These are phyloP conservation scores for Turritopsis dohrnii DNA, from an alignment of 30 jellyfish, hydroid and myxozoan species.

Conservation along the genomic window DNA sequence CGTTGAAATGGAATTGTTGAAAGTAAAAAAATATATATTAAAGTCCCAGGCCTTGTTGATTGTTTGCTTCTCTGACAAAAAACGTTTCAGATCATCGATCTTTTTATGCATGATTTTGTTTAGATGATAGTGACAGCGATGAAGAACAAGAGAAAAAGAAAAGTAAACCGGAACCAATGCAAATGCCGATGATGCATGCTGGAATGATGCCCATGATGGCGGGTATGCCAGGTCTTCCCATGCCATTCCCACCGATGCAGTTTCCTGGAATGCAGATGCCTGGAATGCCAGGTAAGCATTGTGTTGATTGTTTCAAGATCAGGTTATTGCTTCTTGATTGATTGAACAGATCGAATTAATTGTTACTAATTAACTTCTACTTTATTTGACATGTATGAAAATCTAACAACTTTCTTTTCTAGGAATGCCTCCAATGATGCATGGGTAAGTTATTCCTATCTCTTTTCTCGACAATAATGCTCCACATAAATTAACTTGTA, in stretches of 20 bases:
- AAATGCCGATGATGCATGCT: slow-evolving; percentile 66
- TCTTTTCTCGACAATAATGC: background rate
- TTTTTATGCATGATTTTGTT: too few species aligned
- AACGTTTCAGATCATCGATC: too few species aligned
- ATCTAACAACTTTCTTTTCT: background rate
- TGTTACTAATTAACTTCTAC: background rate
- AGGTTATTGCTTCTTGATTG: slow-evolving; percentile 47
- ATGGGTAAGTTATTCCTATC: slow-evolving; percentile 33
- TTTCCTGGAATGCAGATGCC: slow-evolving; percentile 47
- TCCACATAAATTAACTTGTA: too few species aligned
- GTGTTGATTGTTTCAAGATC: too few species aligned
- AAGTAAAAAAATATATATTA: too few species aligned
- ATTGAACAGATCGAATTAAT: background rate
- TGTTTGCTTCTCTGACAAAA: too few species aligned
- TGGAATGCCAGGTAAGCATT: slow-evolving; percentile 69
- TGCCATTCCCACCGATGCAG: slow-evolving; percentile 60
- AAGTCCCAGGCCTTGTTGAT: too few species aligned
- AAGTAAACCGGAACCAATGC: slow-evolving; percentile 31
- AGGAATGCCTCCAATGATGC: slow-evolving; percentile 93
- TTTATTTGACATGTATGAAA: background rate
- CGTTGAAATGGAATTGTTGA: too few species aligned
- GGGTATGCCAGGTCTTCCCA: slow-evolving; percentile 78
- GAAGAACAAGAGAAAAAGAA: slow-evolving; percentile 57
- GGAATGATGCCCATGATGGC: slow-evolving; percentile 84
- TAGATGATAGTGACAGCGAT: slow-evolving; percentile 50